Conservation (phyloP, 1,140 invertebrate species). For the Harlomillsia oculata region DNA sequence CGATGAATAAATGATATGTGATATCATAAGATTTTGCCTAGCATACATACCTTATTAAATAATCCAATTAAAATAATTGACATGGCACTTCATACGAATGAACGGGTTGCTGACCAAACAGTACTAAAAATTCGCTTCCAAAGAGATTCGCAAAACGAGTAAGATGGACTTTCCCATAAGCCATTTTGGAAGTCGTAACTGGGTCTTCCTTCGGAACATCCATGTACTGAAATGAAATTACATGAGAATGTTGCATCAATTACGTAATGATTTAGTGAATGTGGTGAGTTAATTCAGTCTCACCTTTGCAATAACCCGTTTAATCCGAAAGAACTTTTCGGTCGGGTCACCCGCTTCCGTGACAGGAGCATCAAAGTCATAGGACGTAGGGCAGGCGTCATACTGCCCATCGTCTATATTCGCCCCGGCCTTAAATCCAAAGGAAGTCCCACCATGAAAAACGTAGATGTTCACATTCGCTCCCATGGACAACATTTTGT, state of each 20-base stretch:
- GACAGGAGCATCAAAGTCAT: constrained; percentile 76
- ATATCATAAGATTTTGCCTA: not conserved
- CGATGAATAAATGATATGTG: not conserved
- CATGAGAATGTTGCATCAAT: not conserved
- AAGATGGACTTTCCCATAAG: constrained; percentile 38
- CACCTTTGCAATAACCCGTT: constrained; percentile 48
- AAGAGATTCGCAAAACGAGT: constrained; percentile 36
- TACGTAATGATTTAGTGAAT: not conserved
- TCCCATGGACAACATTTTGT: constrained; percentile 36
- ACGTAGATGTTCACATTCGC: constrained; percentile 40
- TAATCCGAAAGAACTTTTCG: constrained; percentile 66
- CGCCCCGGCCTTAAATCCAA: not conserved
- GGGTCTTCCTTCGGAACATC: constrained; percentile 23
- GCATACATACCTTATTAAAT: not conserved
- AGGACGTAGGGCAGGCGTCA: constrained; percentile 62
- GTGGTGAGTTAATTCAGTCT: not conserved
- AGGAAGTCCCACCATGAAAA: constrained; percentile 23
- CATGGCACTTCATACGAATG: constrained; percentile 8
- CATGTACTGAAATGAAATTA: constrained; percentile 5
- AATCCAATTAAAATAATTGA: not conserved
- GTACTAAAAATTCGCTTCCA: not conserved
- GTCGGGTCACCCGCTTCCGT: constrained; percentile 72
- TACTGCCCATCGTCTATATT: not conserved
- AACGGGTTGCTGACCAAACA: constrained; percentile 1
- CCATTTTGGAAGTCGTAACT: constrained; percentile 4